phyloP scores from a whole-genome alignment of 1,140 invertebrate genomes.

The Heliconius melpomene region DNA sequence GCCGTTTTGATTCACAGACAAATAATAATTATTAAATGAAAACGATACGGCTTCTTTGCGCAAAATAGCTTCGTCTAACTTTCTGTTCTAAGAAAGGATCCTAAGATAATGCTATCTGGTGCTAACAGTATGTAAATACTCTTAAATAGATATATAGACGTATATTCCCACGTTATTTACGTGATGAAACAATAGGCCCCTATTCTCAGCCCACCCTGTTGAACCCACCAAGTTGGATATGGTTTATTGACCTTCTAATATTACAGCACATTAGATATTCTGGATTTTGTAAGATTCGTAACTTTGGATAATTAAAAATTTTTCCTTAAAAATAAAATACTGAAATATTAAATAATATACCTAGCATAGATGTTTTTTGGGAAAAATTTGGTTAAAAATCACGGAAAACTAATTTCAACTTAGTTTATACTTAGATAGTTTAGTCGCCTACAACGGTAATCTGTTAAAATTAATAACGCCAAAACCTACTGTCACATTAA shows the following conservation, averaged over 20 bases:
- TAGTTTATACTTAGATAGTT: no score
- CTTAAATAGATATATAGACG: constrained; percentile 25
- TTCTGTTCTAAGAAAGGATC: constrained; percentile 20
- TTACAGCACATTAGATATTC: background rate
- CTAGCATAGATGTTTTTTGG: no score
- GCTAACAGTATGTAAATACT: constrained; percentile 34
- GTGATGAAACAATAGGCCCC: constrained; percentile 70
- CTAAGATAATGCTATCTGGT: constrained; percentile 14
- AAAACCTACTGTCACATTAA: no score
- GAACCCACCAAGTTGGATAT: constrained; percentile 31
- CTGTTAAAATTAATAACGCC: no score
- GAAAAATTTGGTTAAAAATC: no score
- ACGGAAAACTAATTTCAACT: no score
- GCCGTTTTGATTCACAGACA: no score
- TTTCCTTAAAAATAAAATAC: background rate
- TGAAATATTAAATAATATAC: no score
- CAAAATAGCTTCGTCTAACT: background rate
- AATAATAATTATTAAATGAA: background rate
- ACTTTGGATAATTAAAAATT: background rate
- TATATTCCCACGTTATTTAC: constrained; percentile 63
- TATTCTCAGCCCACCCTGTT: constrained; percentile 69
- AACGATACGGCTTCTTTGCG: background rate
- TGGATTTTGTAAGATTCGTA: background rate
- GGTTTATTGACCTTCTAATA: constrained; percentile 39
- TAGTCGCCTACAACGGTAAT: no score